Base-by-base conservation (phyloP, 2,113 vertebrate genomes). In the Dinomys branickii region DNA sequence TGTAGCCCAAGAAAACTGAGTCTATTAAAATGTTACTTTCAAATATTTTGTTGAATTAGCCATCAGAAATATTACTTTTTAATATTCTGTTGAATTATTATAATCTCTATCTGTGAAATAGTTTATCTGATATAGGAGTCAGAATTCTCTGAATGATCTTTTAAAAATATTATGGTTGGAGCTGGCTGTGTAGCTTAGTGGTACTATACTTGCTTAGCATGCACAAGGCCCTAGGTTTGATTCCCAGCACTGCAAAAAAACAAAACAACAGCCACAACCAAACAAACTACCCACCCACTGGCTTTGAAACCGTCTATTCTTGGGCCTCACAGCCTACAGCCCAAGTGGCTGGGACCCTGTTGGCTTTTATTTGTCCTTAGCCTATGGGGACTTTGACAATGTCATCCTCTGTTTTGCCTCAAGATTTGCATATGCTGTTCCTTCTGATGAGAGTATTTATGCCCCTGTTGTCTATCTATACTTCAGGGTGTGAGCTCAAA, bases 11-110 rank as follows among this genome's bases (percentile, higher is more conserved):
- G 58, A 20, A 59, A 59, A 59, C 20, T 6, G 24, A 59, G 58
- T 59, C 58, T 22, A 59, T 59, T 22, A 59, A 59, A 59, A 59
- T 26, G 22, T 59, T 59, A 59, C 58, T 22, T 24, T 59, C 24
- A 1, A 59, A 69, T 30, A 77, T 77, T 65, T 71, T 94, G 33
- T 94, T 35, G 59, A 90, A 50, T 77, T 90, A 28, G n/a, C n/a
- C 58, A 59, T 59, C 6, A 59, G 58, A 59, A 59, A 59, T 26
- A 7, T 59, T 59, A 59, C 58, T 22, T 24, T 59, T 59, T 8
- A 59, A 69, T 30, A 77, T 77, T 65, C 61, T 94, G 33, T 94
- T 35, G 59, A 90, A 50, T 77, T 90, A 28, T 82, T 59, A 94
- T 56, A 28, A 50, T 50, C 47, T 38, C 33, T n/a, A 85, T 65